phyloP scores from a whole-genome alignment of 64 coral and sea anemone genomes.

The Montipora capricornis region DNA sequence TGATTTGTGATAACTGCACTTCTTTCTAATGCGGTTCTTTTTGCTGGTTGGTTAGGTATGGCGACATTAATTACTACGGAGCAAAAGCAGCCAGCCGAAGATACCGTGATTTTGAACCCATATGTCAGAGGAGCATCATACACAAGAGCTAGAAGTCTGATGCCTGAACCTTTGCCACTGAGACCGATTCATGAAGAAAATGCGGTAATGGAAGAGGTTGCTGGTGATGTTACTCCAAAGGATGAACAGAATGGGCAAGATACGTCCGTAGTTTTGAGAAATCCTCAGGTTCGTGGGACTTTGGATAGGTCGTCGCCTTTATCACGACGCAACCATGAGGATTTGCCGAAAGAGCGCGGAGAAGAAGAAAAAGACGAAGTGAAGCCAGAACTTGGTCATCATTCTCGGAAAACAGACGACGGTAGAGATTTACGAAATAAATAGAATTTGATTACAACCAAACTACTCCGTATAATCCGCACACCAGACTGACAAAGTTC shows the following conservation, averaged over 20 bases:
- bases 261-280: neutral
- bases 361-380: neutral
- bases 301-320: neutral
- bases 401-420: neutral
- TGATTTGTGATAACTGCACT: too few relatives aligned
- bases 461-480: too few relatives aligned
- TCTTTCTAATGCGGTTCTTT: too few relatives aligned
- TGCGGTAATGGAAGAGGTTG: too few relatives aligned
- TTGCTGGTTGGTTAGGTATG: neutral
- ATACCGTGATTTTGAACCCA: neutral
- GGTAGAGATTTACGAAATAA: neutral
- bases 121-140: neutral
- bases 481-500: too few relatives aligned
- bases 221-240: neutral
- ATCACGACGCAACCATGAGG: neutral
- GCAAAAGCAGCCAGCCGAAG: neutral
- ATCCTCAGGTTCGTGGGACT: neutral
- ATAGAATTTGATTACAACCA: too few relatives aligned
- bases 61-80: neutral
- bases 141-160: neutral
- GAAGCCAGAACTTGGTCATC: neutral
- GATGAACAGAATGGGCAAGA: neutral
- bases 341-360: neutral
- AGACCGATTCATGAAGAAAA: neutral
- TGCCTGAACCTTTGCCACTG: neutral